Evolutionary conservation across 2,888 invertebrate genomes (phyloP).

Genomic region (Rhyacophila evoluta): DNA sequence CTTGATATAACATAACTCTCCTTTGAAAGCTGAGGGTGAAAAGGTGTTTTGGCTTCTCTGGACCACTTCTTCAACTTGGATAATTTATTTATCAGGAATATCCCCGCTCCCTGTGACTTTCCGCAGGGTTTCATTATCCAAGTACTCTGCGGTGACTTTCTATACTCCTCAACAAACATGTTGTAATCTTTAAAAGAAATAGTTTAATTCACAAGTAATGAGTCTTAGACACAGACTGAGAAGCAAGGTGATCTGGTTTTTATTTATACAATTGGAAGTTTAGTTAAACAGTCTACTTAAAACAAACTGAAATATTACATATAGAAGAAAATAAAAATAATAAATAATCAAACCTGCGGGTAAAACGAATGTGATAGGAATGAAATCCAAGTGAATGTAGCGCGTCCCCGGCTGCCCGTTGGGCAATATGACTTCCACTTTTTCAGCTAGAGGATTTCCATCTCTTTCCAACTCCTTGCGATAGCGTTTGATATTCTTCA

Average conservation of each 20-base stretch:
- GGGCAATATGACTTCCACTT: slow-evolving; percentile 67
- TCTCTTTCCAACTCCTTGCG: slow-evolving; percentile 93
- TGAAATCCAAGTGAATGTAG: slow-evolving; percentile 89
- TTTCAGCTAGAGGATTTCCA: slow-evolving; percentile 87
- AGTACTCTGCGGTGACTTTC: slow-evolving; percentile 92
- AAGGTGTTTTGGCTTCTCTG: slow-evolving; percentile 85
- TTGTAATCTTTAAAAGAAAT: slow-evolving; percentile 79
- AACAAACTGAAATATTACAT: too few species aligned
- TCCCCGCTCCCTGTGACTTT: slow-evolving; percentile 94
- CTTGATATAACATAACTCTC: slow-evolving; percentile 97
- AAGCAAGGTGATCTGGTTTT: too few species aligned
- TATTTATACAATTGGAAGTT: too few species aligned
- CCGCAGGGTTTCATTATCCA: slow-evolving; percentile 99
- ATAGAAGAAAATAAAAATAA: too few species aligned
- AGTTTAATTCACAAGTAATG: too few species aligned
- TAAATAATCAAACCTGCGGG: slow-evolving; percentile 73
- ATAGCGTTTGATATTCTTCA: slow-evolving; percentile 96
- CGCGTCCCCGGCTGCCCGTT: slow-evolving; percentile 77
- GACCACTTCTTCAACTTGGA: slow-evolving; percentile 94
- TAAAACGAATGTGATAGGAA: slow-evolving; percentile 93
- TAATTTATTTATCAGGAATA: slow-evolving; percentile 94
- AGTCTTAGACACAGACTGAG: too few species aligned
- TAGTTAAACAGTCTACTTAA: too few species aligned
- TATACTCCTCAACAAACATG: slow-evolving; percentile 96
- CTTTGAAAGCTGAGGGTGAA: slow-evolving; percentile 86